Evolutionary conservation across 1,140 invertebrate genomes (phyloP), one percentile per base, ranked within the genome.

Genomic region (Eriosoma lanigerum): DNA sequence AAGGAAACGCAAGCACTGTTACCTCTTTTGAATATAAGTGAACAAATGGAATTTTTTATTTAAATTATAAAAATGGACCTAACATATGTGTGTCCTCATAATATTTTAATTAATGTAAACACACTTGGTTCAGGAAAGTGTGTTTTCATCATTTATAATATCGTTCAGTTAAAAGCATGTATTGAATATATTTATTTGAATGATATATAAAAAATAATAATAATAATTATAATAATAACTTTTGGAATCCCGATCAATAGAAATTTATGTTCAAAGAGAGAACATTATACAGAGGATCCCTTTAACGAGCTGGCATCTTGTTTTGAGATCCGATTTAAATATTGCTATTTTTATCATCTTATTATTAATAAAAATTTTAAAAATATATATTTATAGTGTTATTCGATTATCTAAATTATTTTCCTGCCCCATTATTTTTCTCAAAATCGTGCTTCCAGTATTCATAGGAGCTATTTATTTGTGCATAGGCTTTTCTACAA

Each of bases 1-100:
- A 62, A 80, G 72, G 21, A 73, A 73, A 76, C 70, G 81, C 54
- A 81, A 81, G 70, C 81, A 81, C 32, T 81, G 81, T 75, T 73
- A 81, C 56, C 81, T 81, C 17, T 81, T 81, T 73, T 81, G 60
- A 81, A 46, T 62, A 60, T 46, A 21, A 58, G 54, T 76, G 72
- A 78, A 78, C 46, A 44, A 78, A 26, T 46, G 54, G 75, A 78
- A 62, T 62, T 78, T 78, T 78, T 60, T 62, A 78, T 78, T 78
- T 60, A 78, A 78, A 78, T 78, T 72, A 26, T 56, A 60, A 44
- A 46, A 50, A 72, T 50, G 68, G 68, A 52, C 68, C 48, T 48
- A 78, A 46, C 32, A 78, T 72, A 52, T 48, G 56, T 44, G 32
- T 62, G 54, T 78, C 54, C 29, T 56, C 17, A 60, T 58, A 21